These are phyloP conservation scores for Anguilla rostrata DNA, from an alignment of 2,113 vertebrate species.

Conservation along the genomic window DNA sequence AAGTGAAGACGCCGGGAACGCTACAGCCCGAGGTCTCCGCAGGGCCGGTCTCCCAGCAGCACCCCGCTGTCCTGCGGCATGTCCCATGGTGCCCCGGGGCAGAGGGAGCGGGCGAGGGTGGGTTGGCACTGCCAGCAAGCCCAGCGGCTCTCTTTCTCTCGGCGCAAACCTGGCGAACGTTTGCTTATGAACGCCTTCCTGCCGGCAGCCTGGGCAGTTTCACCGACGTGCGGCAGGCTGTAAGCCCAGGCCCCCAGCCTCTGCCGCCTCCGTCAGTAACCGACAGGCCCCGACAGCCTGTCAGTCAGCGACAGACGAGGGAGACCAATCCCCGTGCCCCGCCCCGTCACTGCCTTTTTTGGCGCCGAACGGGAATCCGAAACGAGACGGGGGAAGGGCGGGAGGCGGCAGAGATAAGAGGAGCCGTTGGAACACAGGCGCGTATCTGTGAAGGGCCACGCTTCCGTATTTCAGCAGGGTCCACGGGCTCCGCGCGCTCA, in stretches of 20 bases:
- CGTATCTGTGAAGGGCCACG: neutral
- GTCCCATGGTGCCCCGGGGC: neutral
- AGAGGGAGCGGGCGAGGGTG: neutral
- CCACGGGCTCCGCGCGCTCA: neutral
- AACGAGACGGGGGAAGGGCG: neutral
- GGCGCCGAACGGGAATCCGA: neutral
- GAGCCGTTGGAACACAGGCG: neutral
- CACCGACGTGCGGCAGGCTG: neutral
- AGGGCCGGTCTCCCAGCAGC: too few relatives aligned
- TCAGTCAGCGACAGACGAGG: neutral
- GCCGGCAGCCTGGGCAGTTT: neutral
- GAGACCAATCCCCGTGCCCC: neutral
- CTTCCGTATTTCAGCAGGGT: neutral
- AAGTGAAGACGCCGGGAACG: too few relatives aligned
- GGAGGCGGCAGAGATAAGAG: neutral
- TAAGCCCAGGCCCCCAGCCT: neutral
- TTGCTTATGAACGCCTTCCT: neutral
- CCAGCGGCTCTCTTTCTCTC: neutral
- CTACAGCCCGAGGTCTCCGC: too few relatives aligned
- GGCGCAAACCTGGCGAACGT: neutral
- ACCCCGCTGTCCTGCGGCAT: neutral
- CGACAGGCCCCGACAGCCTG: neutral
- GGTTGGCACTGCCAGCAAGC: neutral
- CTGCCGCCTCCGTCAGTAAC: neutral
- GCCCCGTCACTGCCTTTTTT: neutral